Percentiles rank a stretch among this genome's conserved stretches.
Conservation (phyloP, 2,113 vertebrate species). For the Herpetotheres cachinnans region DNA sequence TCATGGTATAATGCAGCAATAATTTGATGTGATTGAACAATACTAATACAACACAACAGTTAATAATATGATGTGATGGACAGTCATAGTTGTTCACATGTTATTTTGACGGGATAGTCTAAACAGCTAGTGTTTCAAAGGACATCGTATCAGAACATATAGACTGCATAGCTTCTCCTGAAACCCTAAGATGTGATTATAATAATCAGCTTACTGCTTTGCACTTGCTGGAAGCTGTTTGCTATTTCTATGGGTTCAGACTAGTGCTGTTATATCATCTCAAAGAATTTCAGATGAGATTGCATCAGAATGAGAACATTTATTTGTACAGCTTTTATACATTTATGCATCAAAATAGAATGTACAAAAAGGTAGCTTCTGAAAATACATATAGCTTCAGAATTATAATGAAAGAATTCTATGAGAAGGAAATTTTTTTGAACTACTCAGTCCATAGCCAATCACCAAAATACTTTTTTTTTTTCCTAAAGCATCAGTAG, state of each 20-base stretch:
- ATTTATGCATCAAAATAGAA: neutral
- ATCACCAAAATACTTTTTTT: neutral
- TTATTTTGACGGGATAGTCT: neutral
- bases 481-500: neutral
- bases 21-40: conserved; percentile 12
- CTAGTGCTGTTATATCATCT: neutral
- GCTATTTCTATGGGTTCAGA: conserved; percentile 1
- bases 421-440: neutral
- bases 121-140: conserved; percentile 5
- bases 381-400: neutral
- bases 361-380: neutral
- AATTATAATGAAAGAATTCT: neutral
- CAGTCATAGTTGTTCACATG: conserved; percentile 33
- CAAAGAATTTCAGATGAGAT: neutral
- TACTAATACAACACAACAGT: neutral
- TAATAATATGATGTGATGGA: conserved; percentile 16
- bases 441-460: neutral
- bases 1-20: neutral
- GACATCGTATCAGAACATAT: neutral
- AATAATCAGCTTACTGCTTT: conserved; percentile 46
- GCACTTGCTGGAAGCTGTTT: conserved; percentile 48
- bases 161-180: neutral
- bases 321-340: neutral
- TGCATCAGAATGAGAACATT: neutral
- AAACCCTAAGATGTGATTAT: neutral